Percentiles rank a stretch among this genome's conserved stretches.
Evolutionary conservation across 2,888 invertebrate genomes (phyloP).

Genomic region (Stenurella melanura): DNA sequence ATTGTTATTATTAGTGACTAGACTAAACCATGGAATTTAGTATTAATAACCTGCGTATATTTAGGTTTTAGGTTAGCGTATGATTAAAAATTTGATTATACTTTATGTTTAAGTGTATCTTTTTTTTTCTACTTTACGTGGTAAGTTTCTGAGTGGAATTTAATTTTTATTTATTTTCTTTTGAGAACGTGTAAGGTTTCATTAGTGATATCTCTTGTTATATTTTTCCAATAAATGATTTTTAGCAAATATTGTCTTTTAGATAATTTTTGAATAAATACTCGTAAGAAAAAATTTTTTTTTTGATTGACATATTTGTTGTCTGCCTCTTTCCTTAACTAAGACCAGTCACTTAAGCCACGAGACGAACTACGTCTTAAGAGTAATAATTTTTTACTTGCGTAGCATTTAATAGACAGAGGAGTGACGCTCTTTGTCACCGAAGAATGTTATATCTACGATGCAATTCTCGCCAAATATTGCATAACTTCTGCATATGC

Average conservation of each 20-base stretch:
- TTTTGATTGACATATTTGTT: too few relatives aligned
- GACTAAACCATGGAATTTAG: constrained; percentile 48
- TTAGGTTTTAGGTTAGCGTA: constrained; percentile 40
- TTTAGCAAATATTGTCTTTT: background rate
- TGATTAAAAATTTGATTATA: constrained; percentile 36
- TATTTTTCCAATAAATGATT: constrained; percentile 12
- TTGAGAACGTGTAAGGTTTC: background rate
- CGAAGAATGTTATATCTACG: too few relatives aligned
- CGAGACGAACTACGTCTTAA: too few relatives aligned
- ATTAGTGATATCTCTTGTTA: background rate
- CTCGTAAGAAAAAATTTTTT: background rate
- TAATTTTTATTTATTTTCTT: background rate
- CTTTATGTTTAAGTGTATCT: constrained; percentile 20
- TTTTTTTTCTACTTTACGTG: constrained; percentile 29
- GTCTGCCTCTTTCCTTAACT: too few relatives aligned
- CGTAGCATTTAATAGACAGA: too few relatives aligned
- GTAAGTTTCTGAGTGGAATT: background rate
- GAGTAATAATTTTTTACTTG: too few relatives aligned
- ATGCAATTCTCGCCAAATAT: too few relatives aligned
- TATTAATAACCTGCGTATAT: constrained; percentile 50
- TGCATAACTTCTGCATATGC: too few relatives aligned
- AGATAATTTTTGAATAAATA: background rate
- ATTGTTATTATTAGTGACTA: constrained; percentile 35
- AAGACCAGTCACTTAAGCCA: too few relatives aligned
- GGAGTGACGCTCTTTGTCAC: too few relatives aligned